Evolutionary conservation across 2,888 invertebrate genomes (phyloP), one percentile per base, ranked within the genome.

Genomic region (Perithous albicinctus): DNA sequence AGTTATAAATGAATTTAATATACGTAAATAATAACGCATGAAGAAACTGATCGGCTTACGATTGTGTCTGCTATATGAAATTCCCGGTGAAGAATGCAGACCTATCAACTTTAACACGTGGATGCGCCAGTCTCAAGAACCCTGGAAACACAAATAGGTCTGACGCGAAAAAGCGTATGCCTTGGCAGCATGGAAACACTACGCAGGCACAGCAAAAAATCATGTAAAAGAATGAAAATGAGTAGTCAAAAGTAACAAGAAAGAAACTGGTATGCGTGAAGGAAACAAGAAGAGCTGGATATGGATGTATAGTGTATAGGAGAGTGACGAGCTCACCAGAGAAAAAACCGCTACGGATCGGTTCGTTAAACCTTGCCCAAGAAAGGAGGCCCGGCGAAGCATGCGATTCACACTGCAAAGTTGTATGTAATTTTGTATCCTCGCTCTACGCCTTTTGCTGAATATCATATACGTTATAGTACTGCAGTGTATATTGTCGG

Each of bases 351-450:
- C 74, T 80, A 80, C 76, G 85, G 83, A 86, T 88, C 87, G 88
- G 88, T 88, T 88, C 88, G 88, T 88, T 89, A 88, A 88, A 89
- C 86, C 80, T 86, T 70, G 61, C 46, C 80, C 76, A 77, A 81
- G 83, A 84, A 86, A 87, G 84, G 85, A 86, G 82, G 86, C 61
- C 83, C 82, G 70, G 61, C 82, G 84, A 84, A 83, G 74, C 69
- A 48, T 79, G 56, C 77, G 35, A 83, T 77, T 69, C 77, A 38
- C 70, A 59, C 69, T 51, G 59, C 43, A 67, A 73, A 76, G 69
- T 73, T 67, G 66, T 64, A 54, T 63, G 43, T 56, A 67, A 56
- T 76, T 84, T 84, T 75, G 63, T 80, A 70, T 54, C 41, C 35
- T 29, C 32, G 48, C 69, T 64, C 43, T 8, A 23, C 61, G 38